Evolutionary conservation across 2,113 vertebrate species (phyloP), one percentile per base, ranked within the genome.

Genomic region (Leptocoma aspasia): DNA sequence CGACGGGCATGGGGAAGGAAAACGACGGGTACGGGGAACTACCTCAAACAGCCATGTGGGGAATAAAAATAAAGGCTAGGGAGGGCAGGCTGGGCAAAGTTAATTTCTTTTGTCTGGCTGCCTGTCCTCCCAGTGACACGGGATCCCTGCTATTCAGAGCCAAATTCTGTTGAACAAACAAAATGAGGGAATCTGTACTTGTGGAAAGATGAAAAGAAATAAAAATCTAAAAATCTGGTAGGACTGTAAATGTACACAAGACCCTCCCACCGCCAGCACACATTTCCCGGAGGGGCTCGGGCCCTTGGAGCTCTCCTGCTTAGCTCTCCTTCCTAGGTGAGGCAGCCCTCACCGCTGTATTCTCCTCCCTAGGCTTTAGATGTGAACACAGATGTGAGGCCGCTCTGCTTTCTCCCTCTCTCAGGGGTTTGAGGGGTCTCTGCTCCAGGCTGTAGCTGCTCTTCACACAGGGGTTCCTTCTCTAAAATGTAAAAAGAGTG

Each of bases 151-250:
- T 91, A 91, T 52, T 94, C 85, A 82, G 73, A 94, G 96, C 83
- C 85, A 95, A 90, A 94, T 70, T 37, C 39, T 73, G 82, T 64
- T 89, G 92, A 95, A 56, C 85, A 89, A 94, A 95, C 92, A 95
- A 85, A 77, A 72, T 65, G 45, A 90, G 44, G 53, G 82, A 95
- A 86, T 71, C 35, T 28, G 92, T 49, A 37, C 42, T 45, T 69
- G 77, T 41, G 71, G 73, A 94, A 82, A 77, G 61, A 79, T 9
- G 5, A 57, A 59, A 47, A 88, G 7, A 21, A 71, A 82, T 26
- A 92, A 86, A 78, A 35, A 23, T 13, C 22, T 35, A 93, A 89
- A 78, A 26, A 21, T 24, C 35, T 35, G 19, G 15, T 53, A 53
- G 54, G 69, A 31, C 30, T 41, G 47, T 60, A 61, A 66, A 56